Evolutionary conservation across 2,888 invertebrate genomes (phyloP).

Genomic region (Augiades crinisus): DNA sequence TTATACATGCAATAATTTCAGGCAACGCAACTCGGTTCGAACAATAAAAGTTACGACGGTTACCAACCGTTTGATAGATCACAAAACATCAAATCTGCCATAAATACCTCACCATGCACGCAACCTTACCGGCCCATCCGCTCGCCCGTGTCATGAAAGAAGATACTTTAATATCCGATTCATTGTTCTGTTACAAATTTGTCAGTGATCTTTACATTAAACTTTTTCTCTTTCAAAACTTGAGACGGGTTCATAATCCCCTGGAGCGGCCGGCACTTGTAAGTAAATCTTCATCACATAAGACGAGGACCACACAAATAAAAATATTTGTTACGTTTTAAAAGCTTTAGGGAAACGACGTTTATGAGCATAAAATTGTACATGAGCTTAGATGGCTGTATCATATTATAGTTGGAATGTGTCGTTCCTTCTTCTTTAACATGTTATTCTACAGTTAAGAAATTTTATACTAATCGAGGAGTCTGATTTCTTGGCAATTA

Average conservation of each 20-base stretch:
- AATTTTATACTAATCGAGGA: not conserved
- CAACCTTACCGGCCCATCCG: conserved; percentile 61
- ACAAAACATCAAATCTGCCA: conserved; percentile 24
- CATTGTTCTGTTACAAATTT: conserved; percentile 82
- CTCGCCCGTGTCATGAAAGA: conserved; percentile 76
- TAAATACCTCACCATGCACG: conserved; percentile 41
- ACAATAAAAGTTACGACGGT: conserved; percentile 11
- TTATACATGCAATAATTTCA: conserved; percentile 24
- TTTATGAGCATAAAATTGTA: conserved; percentile 39
- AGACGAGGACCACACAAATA: conserved; percentile 66
- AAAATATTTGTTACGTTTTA: conserved; percentile 53
- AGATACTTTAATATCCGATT: conserved; percentile 80
- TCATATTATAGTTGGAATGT: conserved; percentile 9
- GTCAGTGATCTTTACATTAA: conserved; percentile 80
- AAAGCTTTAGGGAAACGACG: conserved; percentile 43
- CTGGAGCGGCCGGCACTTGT: conserved; percentile 57
- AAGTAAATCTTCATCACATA: conserved; percentile 66
- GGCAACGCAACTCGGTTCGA: not conserved
- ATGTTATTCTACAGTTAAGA: conserved; percentile 29
- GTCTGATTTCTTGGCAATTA: not conserved
- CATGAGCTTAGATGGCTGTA: conserved; percentile 43
- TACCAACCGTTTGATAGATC: conserved; percentile 6
- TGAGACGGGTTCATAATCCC: conserved; percentile 76
- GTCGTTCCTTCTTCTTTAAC: conserved; percentile 38
- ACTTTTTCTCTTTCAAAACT: conserved; percentile 76